Evolutionary conservation across 2,888 invertebrate species (phyloP).

Genomic region (Auanema freiburgensis): DNA sequence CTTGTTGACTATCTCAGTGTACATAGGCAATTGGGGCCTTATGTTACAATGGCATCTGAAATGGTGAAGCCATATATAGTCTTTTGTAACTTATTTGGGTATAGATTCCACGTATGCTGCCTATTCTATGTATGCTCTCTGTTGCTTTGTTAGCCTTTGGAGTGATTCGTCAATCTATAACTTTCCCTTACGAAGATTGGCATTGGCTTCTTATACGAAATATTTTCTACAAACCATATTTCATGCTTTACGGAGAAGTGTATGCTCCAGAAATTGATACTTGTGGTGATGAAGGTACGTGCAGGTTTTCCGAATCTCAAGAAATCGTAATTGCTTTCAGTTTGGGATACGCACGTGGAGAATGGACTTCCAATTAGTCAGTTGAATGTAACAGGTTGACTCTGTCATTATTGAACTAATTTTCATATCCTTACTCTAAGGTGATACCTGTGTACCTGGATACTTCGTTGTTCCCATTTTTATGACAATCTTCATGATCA

Average conservation of each 20-base stretch:
- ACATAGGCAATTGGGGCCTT: constrained; percentile 88
- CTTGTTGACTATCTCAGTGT: constrained; percentile 92
- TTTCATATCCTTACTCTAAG: no score
- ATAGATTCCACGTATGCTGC: constrained; percentile 81
- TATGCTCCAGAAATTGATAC: constrained; percentile 89
- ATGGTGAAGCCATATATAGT: constrained; percentile 74
- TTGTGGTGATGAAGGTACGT: constrained; percentile 58
- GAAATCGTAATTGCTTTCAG: constrained; percentile 15
- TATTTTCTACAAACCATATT: constrained; percentile 92
- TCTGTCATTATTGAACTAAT: neutral
- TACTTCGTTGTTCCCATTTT: constrained; percentile 82
- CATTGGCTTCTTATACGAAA: constrained; percentile 87
- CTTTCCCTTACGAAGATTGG: constrained; percentile 84
- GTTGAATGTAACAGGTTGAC: constrained; percentile 35
- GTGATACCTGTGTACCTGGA: constrained; percentile 60
- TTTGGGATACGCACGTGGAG: constrained; percentile 46
- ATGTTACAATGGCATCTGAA: constrained; percentile 98
- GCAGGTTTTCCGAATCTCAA: neutral
- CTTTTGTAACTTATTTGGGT: neutral
- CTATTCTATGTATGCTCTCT: constrained; percentile 89
- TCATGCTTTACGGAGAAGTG: constrained; percentile 98
- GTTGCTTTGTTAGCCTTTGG: constrained; percentile 96
- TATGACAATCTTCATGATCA: constrained; percentile 79
- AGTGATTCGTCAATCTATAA: constrained; percentile 86
- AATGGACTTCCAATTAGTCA: constrained; percentile 39